Percentiles rank a stretch among this genome's conserved stretches.
Evolutionary conservation across 2,888 invertebrate species (phyloP).

Genomic region (Flexamia atlantica): DNA sequence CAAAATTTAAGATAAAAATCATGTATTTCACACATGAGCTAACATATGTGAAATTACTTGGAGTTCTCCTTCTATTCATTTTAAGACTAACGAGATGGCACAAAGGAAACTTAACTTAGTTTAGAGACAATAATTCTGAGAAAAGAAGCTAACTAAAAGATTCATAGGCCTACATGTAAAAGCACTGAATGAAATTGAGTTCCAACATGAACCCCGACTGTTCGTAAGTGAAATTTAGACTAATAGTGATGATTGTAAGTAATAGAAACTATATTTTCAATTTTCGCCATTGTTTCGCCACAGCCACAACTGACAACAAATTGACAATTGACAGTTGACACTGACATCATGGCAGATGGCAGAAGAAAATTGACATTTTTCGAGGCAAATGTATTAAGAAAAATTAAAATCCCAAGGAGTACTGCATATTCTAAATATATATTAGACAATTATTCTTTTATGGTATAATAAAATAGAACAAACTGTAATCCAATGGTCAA

Average conservation of each 20-base stretch:
- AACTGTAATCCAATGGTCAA: too few relatives aligned
- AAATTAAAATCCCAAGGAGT: too few relatives aligned
- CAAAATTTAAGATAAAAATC: slow-evolving; percentile 92
- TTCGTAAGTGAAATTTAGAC: neutral
- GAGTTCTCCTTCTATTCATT: slow-evolving; percentile 69
- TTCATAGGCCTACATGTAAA: neutral
- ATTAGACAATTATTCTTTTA: too few relatives aligned
- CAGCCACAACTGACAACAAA: neutral
- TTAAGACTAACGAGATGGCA: neutral
- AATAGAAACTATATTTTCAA: neutral
- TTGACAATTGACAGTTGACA: too few relatives aligned
- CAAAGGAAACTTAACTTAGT: slow-evolving; percentile 25
- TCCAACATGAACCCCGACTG: neutral
- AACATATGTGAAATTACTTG: slow-evolving; percentile 84
- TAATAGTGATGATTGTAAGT: neutral
- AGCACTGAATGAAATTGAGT: neutral
- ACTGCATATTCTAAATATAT: too few relatives aligned
- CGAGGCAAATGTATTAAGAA: too few relatives aligned
- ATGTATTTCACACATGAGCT: slow-evolving; percentile 94
- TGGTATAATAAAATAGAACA: too few relatives aligned
- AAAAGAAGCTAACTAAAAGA: neutral
- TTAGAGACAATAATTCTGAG: neutral
- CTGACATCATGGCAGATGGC: too few relatives aligned
- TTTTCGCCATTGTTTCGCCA: slow-evolving; percentile 9
- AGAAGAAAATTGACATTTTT: too few relatives aligned